A percentile compares a stretch with the other conserved stretches of the same genome.
phyloP scores from a whole-genome alignment of 1,140 invertebrate genomes.

The Maconellicoccus hirsutus region DNA sequence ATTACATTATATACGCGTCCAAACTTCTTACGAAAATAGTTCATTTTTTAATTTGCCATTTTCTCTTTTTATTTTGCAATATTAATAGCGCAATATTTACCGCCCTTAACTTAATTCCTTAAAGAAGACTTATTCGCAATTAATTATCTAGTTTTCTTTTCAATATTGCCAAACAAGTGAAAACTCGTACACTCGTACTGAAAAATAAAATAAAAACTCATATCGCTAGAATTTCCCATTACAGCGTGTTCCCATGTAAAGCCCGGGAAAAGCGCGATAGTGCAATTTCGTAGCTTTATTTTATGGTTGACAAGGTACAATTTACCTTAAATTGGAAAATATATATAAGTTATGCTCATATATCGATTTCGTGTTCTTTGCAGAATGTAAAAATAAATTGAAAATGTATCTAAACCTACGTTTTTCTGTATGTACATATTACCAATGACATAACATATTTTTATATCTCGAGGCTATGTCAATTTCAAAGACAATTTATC shows the following conservation, averaged over 20 bases:
- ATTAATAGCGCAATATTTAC: too few relatives aligned
- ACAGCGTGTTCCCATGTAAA: not conserved
- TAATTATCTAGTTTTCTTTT: too few relatives aligned
- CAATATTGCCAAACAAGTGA: too few relatives aligned
- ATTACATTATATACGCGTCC: constrained; percentile 21
- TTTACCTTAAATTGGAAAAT: constrained; percentile 21
- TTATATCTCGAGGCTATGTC: not conserved
- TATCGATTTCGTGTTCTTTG: not conserved
- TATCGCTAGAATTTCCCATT: constrained; percentile 6
- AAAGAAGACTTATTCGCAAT: too few relatives aligned
- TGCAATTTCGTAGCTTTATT: constrained; percentile 17
- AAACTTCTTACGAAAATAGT: constrained; percentile 10
- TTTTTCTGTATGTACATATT: constrained; percentile 14
- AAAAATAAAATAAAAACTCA: constrained; percentile 16
- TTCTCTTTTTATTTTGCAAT: not conserved
- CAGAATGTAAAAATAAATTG: constrained; percentile 18
- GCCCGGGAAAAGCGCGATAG: constrained; percentile 3
- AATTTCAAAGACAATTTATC: constrained; percentile 18
- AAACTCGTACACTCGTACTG: not conserved
- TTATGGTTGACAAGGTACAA: constrained; percentile 22
- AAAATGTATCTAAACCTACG: constrained; percentile 21
- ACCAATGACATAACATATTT: constrained; percentile 19
- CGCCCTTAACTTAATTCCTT: too few relatives aligned
- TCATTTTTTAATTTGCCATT: constrained; percentile 4
- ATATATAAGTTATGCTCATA: constrained; percentile 13